Percentiles rank a stretch among this genome's conserved stretches.
Evolutionary conservation across 2,888 invertebrate species (phyloP).

Genomic region (Cataglyphis altisquamis): DNA sequence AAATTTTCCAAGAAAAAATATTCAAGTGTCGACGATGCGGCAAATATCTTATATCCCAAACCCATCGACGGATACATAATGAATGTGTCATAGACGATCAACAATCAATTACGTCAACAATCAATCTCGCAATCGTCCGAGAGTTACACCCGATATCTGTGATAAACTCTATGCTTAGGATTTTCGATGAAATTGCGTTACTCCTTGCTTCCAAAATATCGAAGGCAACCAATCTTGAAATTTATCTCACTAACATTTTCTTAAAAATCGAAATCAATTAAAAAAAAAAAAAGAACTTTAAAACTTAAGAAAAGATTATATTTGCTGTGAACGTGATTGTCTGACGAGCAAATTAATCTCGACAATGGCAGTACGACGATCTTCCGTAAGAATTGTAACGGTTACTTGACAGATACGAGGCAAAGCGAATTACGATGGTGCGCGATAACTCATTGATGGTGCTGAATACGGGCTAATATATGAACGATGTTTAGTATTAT

Average conservation of each 20-base stretch:
- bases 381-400: constrained; percentile 51
- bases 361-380: constrained; percentile 42
- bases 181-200: constrained; percentile 60
- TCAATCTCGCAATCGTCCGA: constrained; percentile 59
- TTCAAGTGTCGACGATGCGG: background rate
- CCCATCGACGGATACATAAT: background rate
- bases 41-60: background rate
- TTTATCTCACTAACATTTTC: constrained; percentile 19
- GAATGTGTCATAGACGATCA: constrained; percentile 5
- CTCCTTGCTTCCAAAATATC: constrained; percentile 55
- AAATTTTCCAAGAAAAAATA: background rate
- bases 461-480: constrained; percentile 65
- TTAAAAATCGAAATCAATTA: background rate
- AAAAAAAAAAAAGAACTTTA: constrained; percentile 23
- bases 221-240: constrained; percentile 18
- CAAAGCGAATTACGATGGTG: constrained; percentile 60
- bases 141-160: constrained; percentile 70
- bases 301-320: background rate
- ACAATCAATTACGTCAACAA: constrained; percentile 10
- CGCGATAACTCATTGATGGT: constrained; percentile 65
- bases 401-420: constrained; percentile 37
- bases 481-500: constrained; percentile 62
- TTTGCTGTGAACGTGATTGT: constrained; percentile 7
- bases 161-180: constrained; percentile 71
- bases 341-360: constrained; percentile 14